phyloP scores from a whole-genome alignment of 2,888 invertebrate genomes.

The Drosophila sordidula region DNA sequence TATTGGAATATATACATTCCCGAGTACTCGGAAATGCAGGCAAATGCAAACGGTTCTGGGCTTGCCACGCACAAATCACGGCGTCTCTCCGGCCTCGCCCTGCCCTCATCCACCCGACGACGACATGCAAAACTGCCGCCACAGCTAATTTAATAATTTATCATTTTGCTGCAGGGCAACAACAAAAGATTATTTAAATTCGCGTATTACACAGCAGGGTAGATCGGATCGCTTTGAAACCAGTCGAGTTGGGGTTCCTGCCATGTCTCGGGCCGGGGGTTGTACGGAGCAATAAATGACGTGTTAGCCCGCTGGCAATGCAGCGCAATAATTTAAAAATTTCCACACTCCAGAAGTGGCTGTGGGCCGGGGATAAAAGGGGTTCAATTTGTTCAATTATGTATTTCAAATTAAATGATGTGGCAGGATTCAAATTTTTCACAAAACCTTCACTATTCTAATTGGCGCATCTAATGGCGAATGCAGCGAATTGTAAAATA shows the following conservation, averaged over 20 bases:
- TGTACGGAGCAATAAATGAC: conserved; percentile 44
- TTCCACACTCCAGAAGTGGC: conserved; percentile 62
- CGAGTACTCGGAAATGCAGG: conserved; percentile 30
- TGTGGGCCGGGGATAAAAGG: conserved; percentile 6
- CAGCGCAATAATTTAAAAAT: conserved; percentile 81
- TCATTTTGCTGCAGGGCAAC: conserved; percentile 82
- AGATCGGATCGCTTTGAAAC: conserved; percentile 41
- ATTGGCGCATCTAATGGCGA: conserved; percentile 75
- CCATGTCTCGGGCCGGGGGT: background rate
- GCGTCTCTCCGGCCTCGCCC: conserved; percentile 6
- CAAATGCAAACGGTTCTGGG: conserved; percentile 41
- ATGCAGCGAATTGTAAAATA: conserved; percentile 64
- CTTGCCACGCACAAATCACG: conserved; percentile 52
- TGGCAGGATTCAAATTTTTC: conserved; percentile 84
- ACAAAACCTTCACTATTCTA: conserved; percentile 64
- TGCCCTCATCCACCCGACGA: conserved; percentile 34
- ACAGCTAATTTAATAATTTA: conserved; percentile 84
- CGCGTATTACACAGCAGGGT: conserved; percentile 58
- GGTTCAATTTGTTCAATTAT: conserved; percentile 49
- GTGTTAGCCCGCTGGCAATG: conserved; percentile 62
- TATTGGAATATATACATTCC: background rate
- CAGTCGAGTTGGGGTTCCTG: conserved; percentile 10
- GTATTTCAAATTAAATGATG: conserved; percentile 82
- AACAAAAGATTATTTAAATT: conserved; percentile 84
- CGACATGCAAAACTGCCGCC: conserved; percentile 74